Base-by-base conservation (phyloP, 2,888 invertebrate species). In the Boloria euphrosyne region DNA sequence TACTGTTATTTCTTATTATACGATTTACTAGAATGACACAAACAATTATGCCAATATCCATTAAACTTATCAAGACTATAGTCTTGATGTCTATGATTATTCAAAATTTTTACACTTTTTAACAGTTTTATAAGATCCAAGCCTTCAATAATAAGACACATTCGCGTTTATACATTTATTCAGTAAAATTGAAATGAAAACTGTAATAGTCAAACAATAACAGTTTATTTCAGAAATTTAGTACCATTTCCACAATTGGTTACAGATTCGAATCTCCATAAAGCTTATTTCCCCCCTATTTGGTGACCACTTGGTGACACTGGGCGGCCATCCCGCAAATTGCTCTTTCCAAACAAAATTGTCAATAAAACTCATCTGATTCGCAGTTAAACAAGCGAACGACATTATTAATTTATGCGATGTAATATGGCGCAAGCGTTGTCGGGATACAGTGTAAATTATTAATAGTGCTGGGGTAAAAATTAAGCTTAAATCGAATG, bases 331-430 rank as follows among this genome's bases (percentile, higher is more conserved):
- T 91, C 86, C 91, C 91, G 85, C 91, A 92, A 92, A 92, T 91
- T 91, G 90, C 92, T 86, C 89, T 90, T 89, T 89, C 87, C 89
- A 87, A 89, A 87, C 92, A 87, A 90, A 88, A 92, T 92, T 91
- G 92, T 90, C 92, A 92, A 92, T 92, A 92, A 92, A 92, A 92
- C 89, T 91, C 91, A 90, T 91, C 90, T 87, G 90, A 91, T 90
- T 92, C 92, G 90, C 90, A 92, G 90, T 90, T 90, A 90, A 92
- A 91, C 90, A 91, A 87, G 90, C 91, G 89, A 86, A 84, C 87
- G 87, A 88, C 90, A 90, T 91, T 90, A 92, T 92, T 91, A 92
- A 92, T 91, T 92, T 92, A 92, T 91, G 92, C 87, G 85, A 83
- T 90, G 90, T 92, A 92, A 92, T 91, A 92, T 90, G 87, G 89